Conservation (phyloP, 2,113 vertebrate genomes). For the Lepus europaeus region DNA sequence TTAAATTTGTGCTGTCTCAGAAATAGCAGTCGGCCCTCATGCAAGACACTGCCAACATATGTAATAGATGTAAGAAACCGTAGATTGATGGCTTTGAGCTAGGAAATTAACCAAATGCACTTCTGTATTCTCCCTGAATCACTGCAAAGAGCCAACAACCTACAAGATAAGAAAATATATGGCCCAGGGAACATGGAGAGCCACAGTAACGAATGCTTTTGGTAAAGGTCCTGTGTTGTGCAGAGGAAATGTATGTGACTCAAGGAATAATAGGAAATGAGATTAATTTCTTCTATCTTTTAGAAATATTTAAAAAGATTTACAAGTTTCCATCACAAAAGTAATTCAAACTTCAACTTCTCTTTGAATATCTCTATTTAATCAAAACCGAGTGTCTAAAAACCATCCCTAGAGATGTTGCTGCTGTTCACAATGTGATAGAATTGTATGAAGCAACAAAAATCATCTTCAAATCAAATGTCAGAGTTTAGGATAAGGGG, state of each 20-base stretch:
- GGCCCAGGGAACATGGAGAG: background rate
- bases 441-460: background rate
- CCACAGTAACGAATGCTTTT: background rate
- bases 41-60: conserved; percentile 45
- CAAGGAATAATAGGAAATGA: conserved; percentile 62
- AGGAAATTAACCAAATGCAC: conserved; percentile 71
- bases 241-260: conserved; percentile 22
- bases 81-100: conserved; percentile 62
- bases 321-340: conserved; percentile 14
- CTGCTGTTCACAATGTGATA: background rate
- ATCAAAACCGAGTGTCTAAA: background rate
- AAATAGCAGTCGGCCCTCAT: conserved; percentile 48
- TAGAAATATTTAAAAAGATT: conserved; percentile 46
- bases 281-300: conserved; percentile 47
- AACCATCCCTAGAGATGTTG: background rate
- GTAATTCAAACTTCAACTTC: background rate
- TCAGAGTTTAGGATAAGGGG: background rate
- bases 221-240: background rate
- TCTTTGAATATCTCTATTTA: background rate
- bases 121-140: conserved; percentile 57
- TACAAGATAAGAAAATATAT: conserved; percentile 54
- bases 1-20: conserved; percentile 71
- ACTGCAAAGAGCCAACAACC: conserved; percentile 40
- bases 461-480: background rate
- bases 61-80: conserved; percentile 52